phyloP scores from a whole-genome alignment of 1,140 invertebrate genomes.

The Calosoma granatense region DNA sequence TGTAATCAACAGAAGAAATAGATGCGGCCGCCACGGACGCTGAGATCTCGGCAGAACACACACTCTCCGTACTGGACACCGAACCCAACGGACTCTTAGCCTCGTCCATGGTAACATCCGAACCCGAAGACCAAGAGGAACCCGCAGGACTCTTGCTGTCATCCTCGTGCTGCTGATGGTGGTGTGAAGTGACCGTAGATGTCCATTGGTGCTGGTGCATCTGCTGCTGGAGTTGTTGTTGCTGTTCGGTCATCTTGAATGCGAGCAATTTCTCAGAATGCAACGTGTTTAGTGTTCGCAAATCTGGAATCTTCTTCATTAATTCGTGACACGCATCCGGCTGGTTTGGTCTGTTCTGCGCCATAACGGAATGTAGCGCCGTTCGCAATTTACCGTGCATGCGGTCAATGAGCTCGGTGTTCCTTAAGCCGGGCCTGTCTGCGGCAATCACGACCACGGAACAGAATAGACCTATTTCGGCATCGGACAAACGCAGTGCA shows the following conservation, averaged over 20 bases:
- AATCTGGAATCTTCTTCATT: constrained; percentile 88
- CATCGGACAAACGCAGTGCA: constrained; percentile 77
- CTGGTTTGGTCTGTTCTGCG: constrained; percentile 73
- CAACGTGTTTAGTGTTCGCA: constrained; percentile 88
- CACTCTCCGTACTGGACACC: constrained; percentile 74
- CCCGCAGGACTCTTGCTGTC: constrained; percentile 46
- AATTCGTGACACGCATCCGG: constrained; percentile 74
- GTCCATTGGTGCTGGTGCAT: constrained; percentile 26
- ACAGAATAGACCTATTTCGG: constrained; percentile 89
- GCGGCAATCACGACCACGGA: constrained; percentile 90
- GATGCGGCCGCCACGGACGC: constrained; percentile 35
- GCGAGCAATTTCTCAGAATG: constrained; percentile 93
- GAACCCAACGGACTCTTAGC: constrained; percentile 75
- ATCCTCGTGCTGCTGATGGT: constrained; percentile 48
- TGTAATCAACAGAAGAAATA: constrained; percentile 45
- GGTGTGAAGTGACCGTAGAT: constrained; percentile 19
- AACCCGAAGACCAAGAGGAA: constrained; percentile 55
- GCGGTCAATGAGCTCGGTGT: constrained; percentile 82
- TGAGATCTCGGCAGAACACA: constrained; percentile 52
- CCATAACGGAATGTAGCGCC: constrained; percentile 76
- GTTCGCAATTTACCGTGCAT: constrained; percentile 83
- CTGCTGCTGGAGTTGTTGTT: constrained; percentile 59
- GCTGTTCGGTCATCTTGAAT: constrained; percentile 82
- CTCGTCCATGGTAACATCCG: constrained; percentile 60
- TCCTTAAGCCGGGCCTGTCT: constrained; percentile 85